Evolutionary conservation across 2,797 vertebrate genomes (phyloP).

Genomic region (Helostoma temminkii): DNA sequence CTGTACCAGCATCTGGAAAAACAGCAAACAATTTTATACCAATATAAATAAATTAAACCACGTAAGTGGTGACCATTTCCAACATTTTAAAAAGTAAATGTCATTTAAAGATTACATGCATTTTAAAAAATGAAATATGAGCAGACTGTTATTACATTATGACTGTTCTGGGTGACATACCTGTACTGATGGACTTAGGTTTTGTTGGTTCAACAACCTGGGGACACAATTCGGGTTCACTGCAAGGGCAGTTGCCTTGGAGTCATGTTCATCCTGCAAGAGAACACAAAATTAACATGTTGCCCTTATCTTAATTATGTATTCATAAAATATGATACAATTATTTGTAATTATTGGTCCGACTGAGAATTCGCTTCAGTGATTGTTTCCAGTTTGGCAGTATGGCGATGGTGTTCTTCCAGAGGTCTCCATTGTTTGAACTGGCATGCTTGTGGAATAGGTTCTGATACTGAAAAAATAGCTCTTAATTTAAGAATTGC

Average conservation of each 20-base stretch:
- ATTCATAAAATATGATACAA: conserved; percentile 50
- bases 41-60: too few species aligned
- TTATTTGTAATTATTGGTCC: conserved; percentile 53
- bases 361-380: conserved; percentile 52
- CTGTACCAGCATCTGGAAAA: conserved; percentile 56
- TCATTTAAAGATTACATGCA: too few species aligned
- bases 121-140: too few species aligned
- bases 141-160: not conserved
- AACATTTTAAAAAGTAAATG: too few species aligned
- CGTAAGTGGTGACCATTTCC: too few species aligned
- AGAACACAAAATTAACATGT: conserved; percentile 62
- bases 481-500: conserved; percentile 23
- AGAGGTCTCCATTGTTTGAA: conserved; percentile 79
- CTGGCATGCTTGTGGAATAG: conserved; percentile 78
- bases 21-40: not conserved
- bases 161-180: conserved; percentile 34
- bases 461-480: conserved; percentile 53
- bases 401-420: conserved; percentile 69
- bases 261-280: conserved; percentile 82
- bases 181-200: not conserved
- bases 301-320: conserved; percentile 43
- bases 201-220: conserved; percentile 42
- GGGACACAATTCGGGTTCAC: conserved; percentile 39
- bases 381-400: conserved; percentile 74
- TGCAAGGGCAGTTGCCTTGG: conserved; percentile 39